These are phyloP conservation scores for Aphelenchoides besseyi DNA, from an alignment of 1,140 invertebrate species.

Conservation along the genomic window DNA sequence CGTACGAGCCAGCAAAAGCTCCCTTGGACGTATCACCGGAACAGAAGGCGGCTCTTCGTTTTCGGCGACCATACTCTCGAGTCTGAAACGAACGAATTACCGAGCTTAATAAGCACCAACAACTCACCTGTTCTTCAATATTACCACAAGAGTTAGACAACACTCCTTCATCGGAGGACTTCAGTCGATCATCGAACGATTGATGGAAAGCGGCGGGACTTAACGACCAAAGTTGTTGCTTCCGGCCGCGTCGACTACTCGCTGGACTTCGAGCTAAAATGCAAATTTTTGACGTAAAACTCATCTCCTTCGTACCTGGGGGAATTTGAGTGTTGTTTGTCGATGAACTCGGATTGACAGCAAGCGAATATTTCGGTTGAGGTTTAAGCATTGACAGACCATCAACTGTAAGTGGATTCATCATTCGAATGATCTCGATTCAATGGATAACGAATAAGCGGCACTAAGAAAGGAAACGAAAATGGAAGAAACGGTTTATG, in stretches of 20 bases:
- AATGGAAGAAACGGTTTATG: background rate
- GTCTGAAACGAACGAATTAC: conserved; percentile 21
- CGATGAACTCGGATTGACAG: background rate
- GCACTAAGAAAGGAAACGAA: no score
- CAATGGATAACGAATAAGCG: conserved; percentile 1
- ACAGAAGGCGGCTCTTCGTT: conserved; percentile 38
- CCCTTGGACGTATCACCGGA: conserved; percentile 29
- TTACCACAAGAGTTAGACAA: conserved; percentile 53
- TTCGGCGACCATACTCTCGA: conserved; percentile 21
- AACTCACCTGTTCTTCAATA: conserved; percentile 36
- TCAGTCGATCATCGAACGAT: conserved; percentile 44
- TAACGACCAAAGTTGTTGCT: conserved; percentile 37
- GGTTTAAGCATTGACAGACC: background rate
- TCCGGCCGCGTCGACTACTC: conserved; percentile 12
- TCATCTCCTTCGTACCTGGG: background rate
- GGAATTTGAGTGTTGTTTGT: conserved; percentile 12
- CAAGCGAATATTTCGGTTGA: conserved; percentile 15
- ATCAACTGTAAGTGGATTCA: conserved; percentile 4
- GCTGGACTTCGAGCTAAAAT: conserved; percentile 21
- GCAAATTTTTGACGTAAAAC: conserved; percentile 12
- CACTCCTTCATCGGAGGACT: background rate
- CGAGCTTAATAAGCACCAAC: background rate
- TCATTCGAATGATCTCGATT: background rate
- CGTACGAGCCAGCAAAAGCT: conserved; percentile 32
- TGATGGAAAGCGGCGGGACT: conserved; percentile 45